Percentiles rank a stretch among this genome's conserved stretches.
phyloP scores from a whole-genome alignment of 1,140 invertebrate species.

The Microplitis mediator region DNA sequence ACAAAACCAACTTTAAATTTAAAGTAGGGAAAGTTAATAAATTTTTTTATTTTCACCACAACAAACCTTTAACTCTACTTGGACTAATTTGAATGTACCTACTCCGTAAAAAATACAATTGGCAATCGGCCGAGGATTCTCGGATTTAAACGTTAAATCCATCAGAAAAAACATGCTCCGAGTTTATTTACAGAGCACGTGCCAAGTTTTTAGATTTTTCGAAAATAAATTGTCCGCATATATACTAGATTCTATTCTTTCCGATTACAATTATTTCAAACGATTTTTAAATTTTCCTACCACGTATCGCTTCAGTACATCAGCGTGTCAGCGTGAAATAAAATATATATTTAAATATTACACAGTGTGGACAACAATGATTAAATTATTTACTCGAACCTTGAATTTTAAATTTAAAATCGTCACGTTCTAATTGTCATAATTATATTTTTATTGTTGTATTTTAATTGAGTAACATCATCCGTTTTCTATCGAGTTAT shows the following conservation, averaged over 20 bases:
- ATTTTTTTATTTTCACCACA: not conserved
- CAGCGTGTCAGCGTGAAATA: not conserved
- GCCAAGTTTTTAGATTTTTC: not conserved
- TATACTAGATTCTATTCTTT: too few species aligned
- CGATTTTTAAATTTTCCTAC: slow-evolving; percentile 10
- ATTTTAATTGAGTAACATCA: not conserved
- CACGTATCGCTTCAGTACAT: not conserved
- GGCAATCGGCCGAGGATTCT: slow-evolving; percentile 4
- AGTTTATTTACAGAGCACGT: not conserved
- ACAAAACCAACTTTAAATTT: not conserved
- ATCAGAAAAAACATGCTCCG: not conserved
- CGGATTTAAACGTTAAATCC: not conserved
- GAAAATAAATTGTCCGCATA: too few species aligned
- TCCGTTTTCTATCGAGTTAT: not conserved
- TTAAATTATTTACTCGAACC: not conserved
- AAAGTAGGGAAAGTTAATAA: not conserved
- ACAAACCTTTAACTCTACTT: not conserved
- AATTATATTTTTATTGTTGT: not conserved
- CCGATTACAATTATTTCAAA: not conserved
- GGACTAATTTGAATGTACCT: not conserved
- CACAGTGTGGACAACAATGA: not conserved
- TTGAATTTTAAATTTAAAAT: slow-evolving; percentile 5
- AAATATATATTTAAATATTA: not conserved
- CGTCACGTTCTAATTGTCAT: not conserved
- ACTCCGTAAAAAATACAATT: not conserved